A percentile compares a stretch with the other conserved stretches of the same genome.
phyloP scores from a whole-genome alignment of 2,888 invertebrate genomes.

The Operophtera brumata region DNA sequence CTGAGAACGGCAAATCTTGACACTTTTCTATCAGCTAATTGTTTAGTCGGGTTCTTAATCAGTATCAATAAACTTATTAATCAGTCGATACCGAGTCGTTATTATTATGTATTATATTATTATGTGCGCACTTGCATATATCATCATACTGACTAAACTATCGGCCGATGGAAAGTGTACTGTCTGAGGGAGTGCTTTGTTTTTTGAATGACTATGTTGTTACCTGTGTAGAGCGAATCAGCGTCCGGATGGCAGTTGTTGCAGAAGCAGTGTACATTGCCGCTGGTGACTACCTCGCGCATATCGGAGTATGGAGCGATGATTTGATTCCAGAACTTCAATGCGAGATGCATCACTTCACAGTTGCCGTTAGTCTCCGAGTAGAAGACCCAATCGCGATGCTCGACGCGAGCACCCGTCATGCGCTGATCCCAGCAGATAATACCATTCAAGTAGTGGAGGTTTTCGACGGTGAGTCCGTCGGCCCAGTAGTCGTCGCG shows the following conservation, averaged over 20 bases:
- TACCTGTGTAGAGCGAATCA: conserved; percentile 53
- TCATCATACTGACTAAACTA: no score
- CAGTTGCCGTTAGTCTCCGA: conserved; percentile 42
- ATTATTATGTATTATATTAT: no score
- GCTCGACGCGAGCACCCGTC: conserved; percentile 22
- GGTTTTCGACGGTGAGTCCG: conserved; percentile 53
- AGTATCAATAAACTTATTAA: no score
- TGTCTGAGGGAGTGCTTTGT: no score
- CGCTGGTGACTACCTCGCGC: conserved; percentile 62
- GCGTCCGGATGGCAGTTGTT: conserved; percentile 58
- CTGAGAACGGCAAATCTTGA: no score
- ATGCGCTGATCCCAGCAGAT: conserved; percentile 55
- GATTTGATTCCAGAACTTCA: conserved; percentile 67
- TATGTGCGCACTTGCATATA: no score
- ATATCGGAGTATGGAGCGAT: conserved; percentile 62
- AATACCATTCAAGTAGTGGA: conserved; percentile 60
- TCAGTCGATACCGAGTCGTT: no score
- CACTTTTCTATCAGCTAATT: no score
- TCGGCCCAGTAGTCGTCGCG: conserved; percentile 61
- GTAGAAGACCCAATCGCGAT: conserved; percentile 33
- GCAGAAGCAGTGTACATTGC: conserved; percentile 66
- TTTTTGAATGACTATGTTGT: neutral
- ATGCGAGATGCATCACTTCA: conserved; percentile 61
- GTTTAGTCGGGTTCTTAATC: no score
- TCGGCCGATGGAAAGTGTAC: no score